Conservation (phyloP, 2,797 vertebrate species). For the Brachymystax lenok region DNA sequence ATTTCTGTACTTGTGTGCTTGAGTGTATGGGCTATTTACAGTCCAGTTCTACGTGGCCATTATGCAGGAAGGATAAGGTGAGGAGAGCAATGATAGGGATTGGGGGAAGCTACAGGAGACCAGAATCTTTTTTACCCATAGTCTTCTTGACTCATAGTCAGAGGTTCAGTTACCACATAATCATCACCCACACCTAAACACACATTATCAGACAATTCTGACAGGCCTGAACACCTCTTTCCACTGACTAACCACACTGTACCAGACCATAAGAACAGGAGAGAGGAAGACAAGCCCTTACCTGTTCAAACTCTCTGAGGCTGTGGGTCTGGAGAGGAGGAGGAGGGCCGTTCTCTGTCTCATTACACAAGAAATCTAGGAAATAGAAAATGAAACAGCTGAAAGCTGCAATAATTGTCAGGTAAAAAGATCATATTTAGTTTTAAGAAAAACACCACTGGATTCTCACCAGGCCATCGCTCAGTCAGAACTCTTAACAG, state of each 20-base stretch:
- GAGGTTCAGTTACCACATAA: constrained; percentile 42
- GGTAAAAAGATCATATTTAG: not conserved
- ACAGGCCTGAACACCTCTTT: constrained; percentile 31
- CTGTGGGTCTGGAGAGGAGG: constrained; percentile 80
- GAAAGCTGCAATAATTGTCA: not conserved
- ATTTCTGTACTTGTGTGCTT: constrained; percentile 4
- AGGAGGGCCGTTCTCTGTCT: constrained; percentile 69
- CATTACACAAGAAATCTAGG: constrained; percentile 71
- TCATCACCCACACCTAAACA: constrained; percentile 35
- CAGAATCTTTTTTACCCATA: constrained; percentile 21
- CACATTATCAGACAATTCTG: constrained; percentile 32
- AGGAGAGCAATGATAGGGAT: not conserved
- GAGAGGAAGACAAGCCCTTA: constrained; percentile 55
- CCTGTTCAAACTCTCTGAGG: constrained; percentile 89
- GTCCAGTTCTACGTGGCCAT: too few relatives aligned
- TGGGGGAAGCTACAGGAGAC: not conserved
- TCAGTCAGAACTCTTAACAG: constrained; percentile 13
- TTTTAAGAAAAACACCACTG: constrained; percentile 32
- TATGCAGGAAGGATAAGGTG: not conserved
- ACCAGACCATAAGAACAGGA: not conserved
- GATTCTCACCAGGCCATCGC: constrained; percentile 30
- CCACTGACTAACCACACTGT: not conserved
- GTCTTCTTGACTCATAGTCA: not conserved
- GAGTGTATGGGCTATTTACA: not conserved
- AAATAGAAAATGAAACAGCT: constrained; percentile 30